A percentile compares a stretch with the other conserved stretches of the same genome.
phyloP scores from a whole-genome alignment of 2,797 vertebrate genomes.

The Notamacropus eugenii region DNA sequence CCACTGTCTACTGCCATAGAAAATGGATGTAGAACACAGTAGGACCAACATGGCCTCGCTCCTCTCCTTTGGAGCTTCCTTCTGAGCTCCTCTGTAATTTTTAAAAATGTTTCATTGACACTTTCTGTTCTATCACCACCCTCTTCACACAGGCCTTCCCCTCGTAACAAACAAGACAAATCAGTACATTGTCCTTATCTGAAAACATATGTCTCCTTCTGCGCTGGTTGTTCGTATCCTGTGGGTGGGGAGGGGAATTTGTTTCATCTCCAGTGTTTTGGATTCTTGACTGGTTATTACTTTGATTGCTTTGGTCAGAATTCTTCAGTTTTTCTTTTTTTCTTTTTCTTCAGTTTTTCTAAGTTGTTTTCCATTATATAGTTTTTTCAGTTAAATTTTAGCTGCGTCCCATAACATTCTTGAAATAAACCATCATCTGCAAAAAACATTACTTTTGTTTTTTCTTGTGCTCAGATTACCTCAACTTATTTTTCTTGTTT shows the following conservation, averaged over 20 bases:
- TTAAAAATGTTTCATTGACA: neutral
- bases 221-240: neutral
- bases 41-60: neutral
- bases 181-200: neutral
- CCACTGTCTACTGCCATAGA: neutral
- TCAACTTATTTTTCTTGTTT: neutral
- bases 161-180: neutral
- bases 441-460: neutral
- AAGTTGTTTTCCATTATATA: neutral
- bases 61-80: neutral
- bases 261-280: neutral
- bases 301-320: neutral
- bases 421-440: neutral
- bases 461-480: neutral
- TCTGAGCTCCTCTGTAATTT: no score
- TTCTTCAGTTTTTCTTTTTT: neutral
- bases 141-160: neutral
- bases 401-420: neutral
- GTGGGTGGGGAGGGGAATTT: neutral
- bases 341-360: neutral
- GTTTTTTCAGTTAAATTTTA: neutral
- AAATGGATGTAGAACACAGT: neutral
- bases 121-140: neutral
- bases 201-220: neutral
- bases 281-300: neutral